Evolutionary conservation across 2,888 invertebrate species (phyloP).

Genomic region (Pandemis cinnamomeana): DNA sequence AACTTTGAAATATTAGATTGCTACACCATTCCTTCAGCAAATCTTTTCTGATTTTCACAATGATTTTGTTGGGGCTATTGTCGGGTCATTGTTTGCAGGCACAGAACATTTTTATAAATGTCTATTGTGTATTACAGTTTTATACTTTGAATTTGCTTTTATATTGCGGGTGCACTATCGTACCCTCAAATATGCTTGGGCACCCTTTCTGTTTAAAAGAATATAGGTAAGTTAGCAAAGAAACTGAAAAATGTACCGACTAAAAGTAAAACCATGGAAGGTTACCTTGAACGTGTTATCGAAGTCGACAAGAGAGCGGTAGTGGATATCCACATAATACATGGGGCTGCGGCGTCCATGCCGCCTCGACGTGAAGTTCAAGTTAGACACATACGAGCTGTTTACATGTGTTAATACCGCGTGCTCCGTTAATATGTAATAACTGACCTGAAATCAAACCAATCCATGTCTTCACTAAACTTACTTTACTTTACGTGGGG

Average conservation of each 20-base stretch:
- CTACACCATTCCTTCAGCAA: too few species aligned
- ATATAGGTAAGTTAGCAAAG: not conserved
- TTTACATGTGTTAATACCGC: slow-evolving; percentile 11
- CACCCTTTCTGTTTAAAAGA: not conserved
- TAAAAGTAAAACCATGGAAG: not conserved
- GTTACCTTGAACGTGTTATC: slow-evolving; percentile 13
- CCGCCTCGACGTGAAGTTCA: slow-evolving; percentile 12
- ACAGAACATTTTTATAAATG: too few species aligned
- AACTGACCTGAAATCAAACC: not conserved
- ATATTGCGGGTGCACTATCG: too few species aligned
- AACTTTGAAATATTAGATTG: too few species aligned
- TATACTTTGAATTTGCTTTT: too few species aligned
- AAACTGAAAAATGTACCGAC: too few species aligned
- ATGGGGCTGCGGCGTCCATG: slow-evolving; percentile 23
- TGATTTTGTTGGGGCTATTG: too few species aligned
- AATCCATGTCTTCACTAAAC: too few species aligned
- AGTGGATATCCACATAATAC: slow-evolving; percentile 33
- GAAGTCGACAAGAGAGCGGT: not conserved
- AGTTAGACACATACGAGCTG: not conserved
- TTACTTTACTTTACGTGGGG: too few species aligned
- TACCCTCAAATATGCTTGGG: not conserved
- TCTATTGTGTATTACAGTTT: too few species aligned
- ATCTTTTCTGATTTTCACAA: too few species aligned
- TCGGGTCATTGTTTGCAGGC: too few species aligned
- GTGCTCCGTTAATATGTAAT: not conserved